A percentile compares a stretch with the other conserved stretches of the same genome.
Conservation (phyloP, 2,888 invertebrate species). For the Drosophila suboccidentalis region DNA sequence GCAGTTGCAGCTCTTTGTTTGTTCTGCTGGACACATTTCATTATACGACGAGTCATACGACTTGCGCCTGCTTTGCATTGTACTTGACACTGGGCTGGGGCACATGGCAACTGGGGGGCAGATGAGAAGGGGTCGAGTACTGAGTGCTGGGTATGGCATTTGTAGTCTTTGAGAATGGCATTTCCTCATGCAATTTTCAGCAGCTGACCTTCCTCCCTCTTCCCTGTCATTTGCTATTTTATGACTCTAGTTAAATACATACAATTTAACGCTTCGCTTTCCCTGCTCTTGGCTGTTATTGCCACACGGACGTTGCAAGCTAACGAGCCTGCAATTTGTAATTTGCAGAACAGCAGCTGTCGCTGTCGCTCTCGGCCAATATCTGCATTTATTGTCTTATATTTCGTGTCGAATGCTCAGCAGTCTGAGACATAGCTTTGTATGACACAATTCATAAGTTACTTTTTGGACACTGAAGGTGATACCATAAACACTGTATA, state of each 20-base stretch:
- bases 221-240: conserved; percentile 32
- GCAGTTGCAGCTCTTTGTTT: conserved; percentile 63
- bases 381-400: conserved; percentile 11
- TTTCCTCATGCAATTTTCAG: conserved; percentile 82
- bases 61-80: conserved; percentile 60
- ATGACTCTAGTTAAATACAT: conserved; percentile 66
- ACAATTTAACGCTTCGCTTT: conserved; percentile 73
- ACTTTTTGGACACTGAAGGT: not conserved
- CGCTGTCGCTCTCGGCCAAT: conserved; percentile 17
- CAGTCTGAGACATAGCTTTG: conserved; percentile 1
- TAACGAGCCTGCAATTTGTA: conserved; percentile 43
- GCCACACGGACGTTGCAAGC: conserved; percentile 26
- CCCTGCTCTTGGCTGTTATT: conserved; percentile 23
- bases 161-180: conserved; percentile 76
- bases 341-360: conserved; percentile 15
- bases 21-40: conserved; percentile 74
- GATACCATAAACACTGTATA: not conserved
- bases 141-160: conserved; percentile 56
- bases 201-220: conserved; percentile 32
- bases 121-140: not conserved
- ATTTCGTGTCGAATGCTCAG: not conserved
- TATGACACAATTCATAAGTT: not conserved
- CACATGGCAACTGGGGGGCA: conserved; percentile 14
- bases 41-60: conserved; percentile 54
- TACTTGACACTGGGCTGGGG: conserved; percentile 34